Conservation (phyloP, 2,797 vertebrate species). For the Fistularia commersonii region DNA sequence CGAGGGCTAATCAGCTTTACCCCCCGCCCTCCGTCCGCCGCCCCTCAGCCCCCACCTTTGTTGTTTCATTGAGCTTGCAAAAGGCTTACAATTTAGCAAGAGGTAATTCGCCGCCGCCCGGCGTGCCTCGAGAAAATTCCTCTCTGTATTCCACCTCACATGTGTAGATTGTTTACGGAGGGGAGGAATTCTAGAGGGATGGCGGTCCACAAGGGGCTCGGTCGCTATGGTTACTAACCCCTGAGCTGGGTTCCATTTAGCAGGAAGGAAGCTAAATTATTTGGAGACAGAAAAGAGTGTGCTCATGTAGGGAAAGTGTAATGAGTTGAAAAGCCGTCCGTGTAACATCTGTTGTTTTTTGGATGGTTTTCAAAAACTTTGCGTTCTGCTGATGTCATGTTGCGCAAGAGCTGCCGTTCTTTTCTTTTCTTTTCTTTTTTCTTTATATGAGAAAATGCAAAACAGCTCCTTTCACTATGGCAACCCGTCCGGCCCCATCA, state of each 20-base stretch:
- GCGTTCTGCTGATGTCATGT: neutral
- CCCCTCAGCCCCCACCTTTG: too few relatives aligned
- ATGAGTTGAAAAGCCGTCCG: conserved; percentile 22
- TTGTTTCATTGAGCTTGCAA: conserved; percentile 49
- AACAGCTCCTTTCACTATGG: too few relatives aligned
- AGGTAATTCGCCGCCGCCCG: conserved; percentile 57
- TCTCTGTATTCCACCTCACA: conserved; percentile 67
- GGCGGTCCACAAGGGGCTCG: conserved; percentile 65
- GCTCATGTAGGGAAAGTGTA: conserved; percentile 37
- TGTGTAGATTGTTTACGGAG: conserved; percentile 76
- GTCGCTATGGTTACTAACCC: conserved; percentile 78
- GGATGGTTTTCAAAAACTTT: neutral
- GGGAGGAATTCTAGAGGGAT: conserved; percentile 76
- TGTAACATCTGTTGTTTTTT: neutral
- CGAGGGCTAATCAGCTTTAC: conserved; percentile 49
- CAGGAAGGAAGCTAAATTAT: conserved; percentile 72
- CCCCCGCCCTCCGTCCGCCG: too few relatives aligned
- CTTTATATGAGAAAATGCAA: neutral
- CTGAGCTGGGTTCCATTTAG: conserved; percentile 69
- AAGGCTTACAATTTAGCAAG: conserved; percentile 65
- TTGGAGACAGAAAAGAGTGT: conserved; percentile 63
- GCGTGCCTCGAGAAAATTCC: conserved; percentile 60
- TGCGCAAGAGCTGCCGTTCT: too few relatives aligned
- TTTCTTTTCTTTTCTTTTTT: too few relatives aligned
- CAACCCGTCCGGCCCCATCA: too few relatives aligned